phyloP scores from a whole-genome alignment of 2,888 invertebrate genomes.

The Tenthredo mesomela region DNA sequence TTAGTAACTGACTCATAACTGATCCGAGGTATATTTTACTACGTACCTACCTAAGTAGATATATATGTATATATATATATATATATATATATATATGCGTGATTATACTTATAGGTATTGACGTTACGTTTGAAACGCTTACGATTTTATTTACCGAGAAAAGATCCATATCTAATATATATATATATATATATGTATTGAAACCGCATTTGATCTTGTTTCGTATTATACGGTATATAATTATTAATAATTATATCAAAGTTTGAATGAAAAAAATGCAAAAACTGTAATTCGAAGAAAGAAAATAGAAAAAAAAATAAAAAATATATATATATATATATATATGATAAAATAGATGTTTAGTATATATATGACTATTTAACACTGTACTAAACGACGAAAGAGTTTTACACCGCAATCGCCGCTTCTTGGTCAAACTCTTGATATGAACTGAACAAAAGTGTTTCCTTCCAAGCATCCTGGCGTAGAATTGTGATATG shows the following conservation, averaged over 20 bases:
- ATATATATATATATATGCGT: too few species aligned
- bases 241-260: too few species aligned
- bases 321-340: too few species aligned
- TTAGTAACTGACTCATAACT: conserved; percentile 14
- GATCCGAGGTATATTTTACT: background rate
- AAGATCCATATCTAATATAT: background rate
- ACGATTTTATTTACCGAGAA: background rate
- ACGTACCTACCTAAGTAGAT: too few species aligned
- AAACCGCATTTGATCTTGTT: background rate
- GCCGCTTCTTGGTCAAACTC: conserved; percentile 37
- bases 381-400: background rate
- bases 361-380: too few species aligned
- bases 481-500: conserved; percentile 28
- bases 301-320: background rate
- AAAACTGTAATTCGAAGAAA: background rate
- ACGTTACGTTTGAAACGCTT: conserved; percentile 2
- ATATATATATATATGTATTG: too few species aligned
- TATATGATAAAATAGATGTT: too few species aligned
- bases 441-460: conserved; percentile 64
- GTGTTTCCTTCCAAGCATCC: conserved; percentile 63
- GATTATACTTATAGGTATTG: background rate
- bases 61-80: too few species aligned
- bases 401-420: background rate
- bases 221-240: background rate
- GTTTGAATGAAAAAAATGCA: background rate